Evolutionary conservation across 1,140 invertebrate genomes (phyloP), one percentile per base, ranked within the genome.

Genomic region (Asobara japonica): DNA sequence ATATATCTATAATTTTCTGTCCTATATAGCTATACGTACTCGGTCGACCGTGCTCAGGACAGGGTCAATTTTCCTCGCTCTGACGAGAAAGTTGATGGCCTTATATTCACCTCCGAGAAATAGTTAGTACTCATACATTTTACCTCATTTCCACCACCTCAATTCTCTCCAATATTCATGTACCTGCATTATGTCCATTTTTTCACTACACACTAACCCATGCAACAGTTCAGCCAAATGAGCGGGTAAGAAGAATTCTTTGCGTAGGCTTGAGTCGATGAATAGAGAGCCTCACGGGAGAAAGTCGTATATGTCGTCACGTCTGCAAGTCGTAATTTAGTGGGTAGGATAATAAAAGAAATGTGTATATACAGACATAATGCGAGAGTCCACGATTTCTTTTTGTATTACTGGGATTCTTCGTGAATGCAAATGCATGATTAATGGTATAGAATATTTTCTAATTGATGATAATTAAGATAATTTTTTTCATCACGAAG

Each of bases 241-340:
- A 56, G 51, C 22, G 51, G n/a, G 10, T 45, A n/a, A n/a, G 41
- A 45, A 27, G 51, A 56, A 56, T 56, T 56, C 18, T 56, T 11
- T 27, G 51, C 51, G 51, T 56, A 56, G 51, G 51, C 51, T 25
- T 25, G 6, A 22, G 22, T 22, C 51, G 51, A 56, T 56, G 51
- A 27, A 27, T 27, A 56, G 22, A 56, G 25, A 56, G 51, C 22
- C 22, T 56, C 22, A 56, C 51, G 51, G 51, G 51, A 25, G 51
- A 56, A 56, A 56, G 51, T 56, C 51, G 51, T 56, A 56, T 56
- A 56, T 25, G 51, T 56, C 51, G 20, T 56, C 22, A 56, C 22
- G 51, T 56, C 51, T 56, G 51, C 51, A 27, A 56, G 51, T 56
- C 18, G 51, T 56, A 56, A 56, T 56, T 56, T 56, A 56, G 51